phyloP scores from a whole-genome alignment of 2,113 vertebrate species.

The Urocynchramus pylzowi region DNA sequence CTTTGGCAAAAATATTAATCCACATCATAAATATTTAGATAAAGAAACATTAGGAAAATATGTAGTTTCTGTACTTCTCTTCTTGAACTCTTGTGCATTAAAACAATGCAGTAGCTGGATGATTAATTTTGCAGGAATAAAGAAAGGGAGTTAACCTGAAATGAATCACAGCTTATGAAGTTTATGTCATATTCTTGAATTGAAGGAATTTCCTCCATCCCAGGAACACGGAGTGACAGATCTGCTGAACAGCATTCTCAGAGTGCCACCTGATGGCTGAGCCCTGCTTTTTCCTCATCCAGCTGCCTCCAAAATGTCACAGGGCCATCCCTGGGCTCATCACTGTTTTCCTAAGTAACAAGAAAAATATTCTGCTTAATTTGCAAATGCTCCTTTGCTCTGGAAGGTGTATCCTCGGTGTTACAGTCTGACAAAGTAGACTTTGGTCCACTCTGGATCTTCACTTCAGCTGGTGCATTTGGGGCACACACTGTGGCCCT shows the following conservation, averaged over 20 bases:
- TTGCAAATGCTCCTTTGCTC: background rate
- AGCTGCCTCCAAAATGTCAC: background rate
- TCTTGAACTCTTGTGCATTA: background rate
- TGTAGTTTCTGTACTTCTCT: background rate
- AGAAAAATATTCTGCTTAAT: background rate
- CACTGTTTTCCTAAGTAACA: background rate
- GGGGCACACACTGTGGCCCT: background rate
- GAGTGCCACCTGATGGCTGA: slow-evolving; percentile 60
- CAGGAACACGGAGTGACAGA: background rate
- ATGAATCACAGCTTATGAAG: slow-evolving; percentile 8
- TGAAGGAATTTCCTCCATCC: slow-evolving; percentile 40
- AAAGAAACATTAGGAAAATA: background rate
- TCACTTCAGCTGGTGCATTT: background rate
- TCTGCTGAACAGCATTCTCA: background rate
- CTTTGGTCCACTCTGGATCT: background rate
- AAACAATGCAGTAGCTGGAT: slow-evolving; percentile 30
- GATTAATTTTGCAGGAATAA: slow-evolving; percentile 45
- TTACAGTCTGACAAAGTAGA: background rate
- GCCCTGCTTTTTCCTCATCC: background rate
- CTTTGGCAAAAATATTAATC: background rate
- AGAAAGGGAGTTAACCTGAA: slow-evolving; percentile 40
- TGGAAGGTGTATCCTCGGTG: background rate
- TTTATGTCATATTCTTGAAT: slow-evolving; percentile 11
- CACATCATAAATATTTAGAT: background rate
- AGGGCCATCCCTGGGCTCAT: background rate